These are phyloP conservation scores for Drosophila sulfurigaster DNA, from an alignment of 1,140 invertebrate species.

Conservation along the genomic window DNA sequence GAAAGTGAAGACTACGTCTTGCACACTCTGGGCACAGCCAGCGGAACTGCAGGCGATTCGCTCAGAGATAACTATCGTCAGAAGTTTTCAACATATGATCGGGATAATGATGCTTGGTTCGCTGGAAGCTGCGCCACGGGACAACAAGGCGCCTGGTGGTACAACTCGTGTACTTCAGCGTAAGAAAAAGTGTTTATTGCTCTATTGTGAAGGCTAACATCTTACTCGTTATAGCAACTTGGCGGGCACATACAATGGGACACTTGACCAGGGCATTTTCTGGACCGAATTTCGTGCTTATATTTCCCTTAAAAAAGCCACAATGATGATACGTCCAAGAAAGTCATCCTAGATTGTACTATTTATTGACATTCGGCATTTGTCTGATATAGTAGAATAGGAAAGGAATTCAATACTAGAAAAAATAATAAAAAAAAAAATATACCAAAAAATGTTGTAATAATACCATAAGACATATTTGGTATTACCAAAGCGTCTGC, in stretches of 20 bases:
- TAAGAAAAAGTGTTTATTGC: neutral
- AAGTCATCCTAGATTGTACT: neutral
- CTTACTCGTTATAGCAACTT: neutral
- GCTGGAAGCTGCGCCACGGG: neutral
- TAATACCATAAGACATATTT: too few species aligned
- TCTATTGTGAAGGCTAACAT: too few species aligned
- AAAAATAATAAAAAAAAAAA: too few species aligned
- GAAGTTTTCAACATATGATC: neutral
- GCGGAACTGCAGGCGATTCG: slow-evolving; percentile 3
- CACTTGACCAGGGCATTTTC: neutral
- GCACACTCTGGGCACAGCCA: neutral
- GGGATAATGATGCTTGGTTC: neutral
- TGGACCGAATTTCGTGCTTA: too few species aligned
- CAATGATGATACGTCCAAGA: neutral
- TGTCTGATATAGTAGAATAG: too few species aligned
- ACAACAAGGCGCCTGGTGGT: slow-evolving; percentile 3
- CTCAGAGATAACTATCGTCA: neutral
- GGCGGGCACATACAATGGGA: neutral
- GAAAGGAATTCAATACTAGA: too few species aligned
- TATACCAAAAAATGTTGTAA: too few species aligned
- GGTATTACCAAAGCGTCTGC: too few species aligned
- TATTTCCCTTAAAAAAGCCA: neutral
- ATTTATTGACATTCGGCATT: too few species aligned
- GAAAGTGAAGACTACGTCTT: neutral
- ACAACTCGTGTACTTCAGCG: neutral